These are phyloP conservation scores for Darevskia mixta DNA, from an alignment of 2,797 vertebrate species.

Conservation along the genomic window DNA sequence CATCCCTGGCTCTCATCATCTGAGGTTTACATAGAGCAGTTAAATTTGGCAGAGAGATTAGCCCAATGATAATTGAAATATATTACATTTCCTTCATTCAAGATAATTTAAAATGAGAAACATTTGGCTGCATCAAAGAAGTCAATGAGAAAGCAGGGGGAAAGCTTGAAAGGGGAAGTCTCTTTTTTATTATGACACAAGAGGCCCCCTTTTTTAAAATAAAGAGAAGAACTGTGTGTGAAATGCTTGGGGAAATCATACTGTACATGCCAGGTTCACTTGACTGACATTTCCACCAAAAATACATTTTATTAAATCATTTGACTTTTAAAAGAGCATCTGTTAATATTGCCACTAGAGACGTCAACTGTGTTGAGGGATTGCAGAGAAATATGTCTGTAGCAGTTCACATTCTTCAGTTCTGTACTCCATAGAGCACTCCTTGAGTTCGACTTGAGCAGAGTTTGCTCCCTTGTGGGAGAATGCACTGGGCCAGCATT, in stretches of 20 bases:
- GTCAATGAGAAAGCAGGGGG: conserved; percentile 43
- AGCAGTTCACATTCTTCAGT: neutral
- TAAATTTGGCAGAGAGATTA: conserved; percentile 57
- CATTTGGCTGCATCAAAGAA: conserved; percentile 50
- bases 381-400: neutral
- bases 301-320: conserved; percentile 18
- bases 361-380: neutral
- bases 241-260: conserved; percentile 48
- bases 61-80: conserved; percentile 55
- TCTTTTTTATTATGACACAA: conserved; percentile 33
- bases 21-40: conserved; percentile 45
- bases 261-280: conserved; percentile 29
- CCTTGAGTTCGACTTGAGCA: neutral
- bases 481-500: neutral
- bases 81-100: conserved; percentile 62
- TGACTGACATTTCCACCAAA: conserved; percentile 22
- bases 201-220: neutral
- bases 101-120: conserved; percentile 53
- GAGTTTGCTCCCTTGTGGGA: neutral
- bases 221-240: conserved; percentile 5
- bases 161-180: conserved; percentile 37
- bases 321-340: conserved; percentile 5
- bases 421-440: neutral
- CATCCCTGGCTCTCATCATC: conserved; percentile 45
- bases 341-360: conserved; percentile 9